A percentile compares a stretch with the other conserved stretches of the same genome.
Evolutionary conservation across 1,140 invertebrate genomes (phyloP).

Genomic region (Drosophila bocki): DNA sequence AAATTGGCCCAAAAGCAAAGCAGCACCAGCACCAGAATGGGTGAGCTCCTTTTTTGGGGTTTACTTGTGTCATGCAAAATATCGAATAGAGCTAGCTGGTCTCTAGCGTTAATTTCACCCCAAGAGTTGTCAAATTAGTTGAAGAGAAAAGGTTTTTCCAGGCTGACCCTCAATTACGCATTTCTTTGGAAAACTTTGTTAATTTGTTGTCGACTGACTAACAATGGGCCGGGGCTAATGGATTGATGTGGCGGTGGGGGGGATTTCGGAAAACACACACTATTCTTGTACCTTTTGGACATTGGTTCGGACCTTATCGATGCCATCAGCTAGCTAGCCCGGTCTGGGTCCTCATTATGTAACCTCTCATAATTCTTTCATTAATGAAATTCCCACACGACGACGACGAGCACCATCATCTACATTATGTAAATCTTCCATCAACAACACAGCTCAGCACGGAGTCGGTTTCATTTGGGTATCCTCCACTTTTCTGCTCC

Average conservation of each 20-base stretch:
- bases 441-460: constrained; percentile 62
- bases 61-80: constrained; percentile 45
- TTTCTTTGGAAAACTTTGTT: constrained; percentile 77
- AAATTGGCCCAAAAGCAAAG: constrained; percentile 58
- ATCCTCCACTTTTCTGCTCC: constrained; percentile 36
- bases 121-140: constrained; percentile 48
- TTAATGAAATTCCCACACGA: constrained; percentile 83
- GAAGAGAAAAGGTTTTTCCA: constrained; percentile 21
- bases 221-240: constrained; percentile 57
- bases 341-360: constrained; percentile 66
- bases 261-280: constrained; percentile 14
- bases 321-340: constrained; percentile 26
- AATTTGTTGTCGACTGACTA: constrained; percentile 71
- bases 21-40: constrained; percentile 32
- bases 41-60: constrained; percentile 15
- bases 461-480: constrained; percentile 61
- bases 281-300: constrained; percentile 13
- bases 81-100: constrained; percentile 1
- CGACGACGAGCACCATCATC: constrained; percentile 40
- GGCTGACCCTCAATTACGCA: constrained; percentile 63
- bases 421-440: constrained; percentile 78
- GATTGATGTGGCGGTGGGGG: not conserved
- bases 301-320: constrained; percentile 35
- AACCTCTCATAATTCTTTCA: constrained; percentile 83
- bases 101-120: constrained; percentile 55